Evolutionary conservation across 2,797 vertebrate species (phyloP).

Genomic region (Ceryle rudis): DNA sequence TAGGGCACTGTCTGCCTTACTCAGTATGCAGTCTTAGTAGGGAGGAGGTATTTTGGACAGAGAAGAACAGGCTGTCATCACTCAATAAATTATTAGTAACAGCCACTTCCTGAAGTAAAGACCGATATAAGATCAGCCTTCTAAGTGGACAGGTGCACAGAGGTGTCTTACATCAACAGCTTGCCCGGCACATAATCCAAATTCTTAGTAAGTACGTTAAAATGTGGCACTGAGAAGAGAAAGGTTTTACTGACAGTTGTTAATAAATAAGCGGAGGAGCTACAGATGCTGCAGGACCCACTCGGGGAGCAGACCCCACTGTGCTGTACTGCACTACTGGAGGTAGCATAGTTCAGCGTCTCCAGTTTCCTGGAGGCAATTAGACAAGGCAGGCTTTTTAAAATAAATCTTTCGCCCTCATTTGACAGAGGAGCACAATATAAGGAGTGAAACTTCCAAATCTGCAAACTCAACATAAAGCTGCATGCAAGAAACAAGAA

Average conservation of each 20-base stretch:
- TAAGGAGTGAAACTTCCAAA: background rate
- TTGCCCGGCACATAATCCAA: background rate
- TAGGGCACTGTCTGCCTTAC: constrained; percentile 54
- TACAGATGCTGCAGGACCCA: background rate
- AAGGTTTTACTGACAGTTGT: background rate
- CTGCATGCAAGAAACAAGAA: background rate
- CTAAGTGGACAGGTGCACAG: constrained; percentile 55
- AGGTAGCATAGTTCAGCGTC: background rate
- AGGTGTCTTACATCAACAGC: constrained; percentile 11
- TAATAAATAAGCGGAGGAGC: background rate
- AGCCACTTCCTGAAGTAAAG: constrained; percentile 56
- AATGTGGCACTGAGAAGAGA: background rate
- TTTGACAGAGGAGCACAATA: background rate
- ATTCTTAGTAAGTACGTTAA: background rate
- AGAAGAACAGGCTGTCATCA: constrained; percentile 57
- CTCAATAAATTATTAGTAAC: constrained; percentile 62
- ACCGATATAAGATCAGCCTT: background rate
- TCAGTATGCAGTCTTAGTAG: background rate
- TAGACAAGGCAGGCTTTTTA: background rate
- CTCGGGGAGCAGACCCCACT: background rate
- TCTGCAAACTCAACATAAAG: background rate
- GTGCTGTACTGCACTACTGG: background rate
- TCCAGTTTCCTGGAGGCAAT: background rate
- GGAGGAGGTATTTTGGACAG: constrained; percentile 56
- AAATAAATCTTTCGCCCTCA: background rate